A percentile compares a stretch with the other conserved stretches of the same genome.
Evolutionary conservation across 1,140 invertebrate species (phyloP).

Genomic region (roundworm (Caenorhabditis elegans)): WBcel235 BX284606.5:4742501-4743000

Average conservation of each 20-base stretch:
- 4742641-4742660: neutral
- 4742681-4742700: slow-evolving; percentile 14
- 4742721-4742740: neutral
- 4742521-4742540: slow-evolving; percentile 19
- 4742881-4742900: slow-evolving; percentile 9
- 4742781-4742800: neutral
- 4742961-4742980: slow-evolving; percentile 16
- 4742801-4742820: slow-evolving; percentile 15
- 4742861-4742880: neutral
- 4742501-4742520: neutral
- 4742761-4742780: neutral
- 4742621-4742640: neutral
- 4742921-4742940: neutral
- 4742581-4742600: slow-evolving; percentile 23
- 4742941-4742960: no score
- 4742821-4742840: neutral
- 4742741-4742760: neutral
- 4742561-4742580: slow-evolving; percentile 30
- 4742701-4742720: neutral
- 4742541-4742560: neutral
- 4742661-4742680: slow-evolving; percentile 7
- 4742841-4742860: neutral
- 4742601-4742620: slow-evolving; percentile 26
- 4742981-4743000: slow-evolving; percentile 12
- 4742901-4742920: neutral